Conservation (phyloP, 2,888 invertebrate genomes). For the Drosophila heteroneura region DNA sequence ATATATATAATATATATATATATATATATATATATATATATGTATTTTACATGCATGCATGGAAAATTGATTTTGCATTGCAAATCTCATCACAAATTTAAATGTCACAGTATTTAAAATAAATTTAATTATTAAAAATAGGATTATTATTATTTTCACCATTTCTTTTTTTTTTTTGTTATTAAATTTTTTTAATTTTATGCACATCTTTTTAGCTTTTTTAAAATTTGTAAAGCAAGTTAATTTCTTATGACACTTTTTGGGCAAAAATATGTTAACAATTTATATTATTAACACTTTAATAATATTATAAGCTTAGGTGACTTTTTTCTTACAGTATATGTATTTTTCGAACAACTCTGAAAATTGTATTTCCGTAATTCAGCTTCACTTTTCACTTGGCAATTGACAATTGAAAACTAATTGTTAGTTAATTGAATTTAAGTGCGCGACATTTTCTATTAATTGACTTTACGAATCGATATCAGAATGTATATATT, state of each 20-base stretch:
- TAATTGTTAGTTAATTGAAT: slow-evolving; percentile 44
- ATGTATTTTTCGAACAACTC: not conserved
- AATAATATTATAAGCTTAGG: not conserved
- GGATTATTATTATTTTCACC: not conserved
- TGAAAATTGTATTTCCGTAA: not conserved
- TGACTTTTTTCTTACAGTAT: not conserved
- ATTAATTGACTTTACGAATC: slow-evolving; percentile 38
- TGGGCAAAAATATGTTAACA: not conserved
- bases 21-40: not conserved
- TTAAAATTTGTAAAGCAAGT: not conserved
- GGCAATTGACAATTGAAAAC: slow-evolving; percentile 19
- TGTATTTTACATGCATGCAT: slow-evolving; percentile 7
- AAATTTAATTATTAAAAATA: not conserved
- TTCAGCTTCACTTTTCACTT: not conserved
- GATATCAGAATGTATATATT: not conserved
- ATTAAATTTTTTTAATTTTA: not conserved
- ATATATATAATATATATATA: not conserved
- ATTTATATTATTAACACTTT: not conserved
- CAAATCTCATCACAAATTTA: not conserved
- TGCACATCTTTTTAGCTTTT: not conserved
- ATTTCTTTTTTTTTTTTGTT: not conserved
- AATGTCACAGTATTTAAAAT: not conserved
- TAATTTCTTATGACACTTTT: not conserved
- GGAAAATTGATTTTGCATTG: slow-evolving; percentile 32
- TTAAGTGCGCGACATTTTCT: slow-evolving; percentile 20